Conservation (phyloP, 2,797 vertebrate species). For the Acanthurus lineatus region DNA sequence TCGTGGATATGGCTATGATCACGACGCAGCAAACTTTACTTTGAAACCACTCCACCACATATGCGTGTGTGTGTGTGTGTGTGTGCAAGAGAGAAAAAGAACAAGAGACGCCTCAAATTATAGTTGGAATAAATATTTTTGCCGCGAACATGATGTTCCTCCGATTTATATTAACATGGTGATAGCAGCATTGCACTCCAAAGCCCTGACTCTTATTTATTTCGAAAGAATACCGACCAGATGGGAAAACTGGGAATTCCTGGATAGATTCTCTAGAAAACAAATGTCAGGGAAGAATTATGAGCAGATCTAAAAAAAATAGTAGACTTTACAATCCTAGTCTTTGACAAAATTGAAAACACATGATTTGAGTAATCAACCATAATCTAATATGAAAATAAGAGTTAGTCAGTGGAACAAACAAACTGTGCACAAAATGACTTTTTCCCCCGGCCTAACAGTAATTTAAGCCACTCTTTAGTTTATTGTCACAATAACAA, state of each 20-base stretch:
- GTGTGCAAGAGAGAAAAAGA: background rate
- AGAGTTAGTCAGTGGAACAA: background rate
- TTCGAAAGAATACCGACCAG: background rate
- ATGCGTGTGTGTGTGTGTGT: background rate
- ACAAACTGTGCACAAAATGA: background rate
- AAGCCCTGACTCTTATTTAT: too few relatives aligned
- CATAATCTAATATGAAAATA: constrained; percentile 8
- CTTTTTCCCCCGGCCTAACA: background rate
- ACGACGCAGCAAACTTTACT: constrained; percentile 31
- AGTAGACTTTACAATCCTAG: background rate
- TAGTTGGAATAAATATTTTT: constrained; percentile 9
- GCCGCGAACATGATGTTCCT: constrained; percentile 9
- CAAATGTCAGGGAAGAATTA: constrained; percentile 1
- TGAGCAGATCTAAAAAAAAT: background rate
- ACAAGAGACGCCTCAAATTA: background rate
- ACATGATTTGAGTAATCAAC: background rate
- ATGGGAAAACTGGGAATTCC: constrained; percentile 12
- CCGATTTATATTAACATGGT: background rate
- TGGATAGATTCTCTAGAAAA: constrained; percentile 15
- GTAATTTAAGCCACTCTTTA: background rate
- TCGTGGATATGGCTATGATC: constrained; percentile 34
- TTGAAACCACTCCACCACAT: constrained; percentile 11
- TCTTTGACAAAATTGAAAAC: background rate
- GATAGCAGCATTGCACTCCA: background rate
- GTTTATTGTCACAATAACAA: constrained; percentile 58